Conservation (phyloP, 1,140 invertebrate species). For the Ridgeia piscesae region DNA sequence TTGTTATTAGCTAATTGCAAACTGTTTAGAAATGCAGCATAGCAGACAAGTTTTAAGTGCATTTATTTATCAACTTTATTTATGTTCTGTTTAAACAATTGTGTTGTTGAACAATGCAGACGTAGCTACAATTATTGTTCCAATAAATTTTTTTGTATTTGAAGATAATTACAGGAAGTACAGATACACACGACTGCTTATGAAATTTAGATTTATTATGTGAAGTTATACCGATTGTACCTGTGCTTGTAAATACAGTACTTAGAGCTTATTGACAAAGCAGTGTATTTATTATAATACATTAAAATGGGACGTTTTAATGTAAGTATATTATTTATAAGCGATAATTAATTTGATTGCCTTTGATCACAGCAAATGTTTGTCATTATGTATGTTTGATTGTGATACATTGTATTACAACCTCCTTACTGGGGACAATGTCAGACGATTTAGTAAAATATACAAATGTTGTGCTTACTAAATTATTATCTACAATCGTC, state of each 20-base stretch:
- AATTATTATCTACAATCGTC: neutral
- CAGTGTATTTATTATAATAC: neutral
- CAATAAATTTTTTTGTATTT: neutral
- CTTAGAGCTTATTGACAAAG: neutral
- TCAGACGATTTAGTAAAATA: neutral
- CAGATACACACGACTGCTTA: neutral
- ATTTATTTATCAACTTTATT: neutral
- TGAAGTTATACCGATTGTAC: neutral
- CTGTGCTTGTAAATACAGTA: neutral
- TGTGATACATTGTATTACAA: neutral
- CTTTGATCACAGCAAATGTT: neutral
- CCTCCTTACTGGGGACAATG: neutral
- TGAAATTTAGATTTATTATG: neutral
- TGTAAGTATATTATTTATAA: neutral
- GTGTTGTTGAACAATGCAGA: neutral
- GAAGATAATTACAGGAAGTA: neutral
- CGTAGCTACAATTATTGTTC: neutral
- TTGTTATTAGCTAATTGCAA: neutral
- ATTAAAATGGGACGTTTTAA: neutral
- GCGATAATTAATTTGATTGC: neutral
- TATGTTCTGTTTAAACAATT: neutral
- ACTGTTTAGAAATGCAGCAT: neutral
- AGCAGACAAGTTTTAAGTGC: neutral
- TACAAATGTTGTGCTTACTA: neutral
- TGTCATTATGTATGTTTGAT: slow-evolving; percentile 6